A percentile compares a stretch with the other conserved stretches of the same genome.
These are phyloP conservation scores for Petrocephalus sullivani DNA, from an alignment of 2,797 vertebrate genomes.

Conservation along the genomic window DNA sequence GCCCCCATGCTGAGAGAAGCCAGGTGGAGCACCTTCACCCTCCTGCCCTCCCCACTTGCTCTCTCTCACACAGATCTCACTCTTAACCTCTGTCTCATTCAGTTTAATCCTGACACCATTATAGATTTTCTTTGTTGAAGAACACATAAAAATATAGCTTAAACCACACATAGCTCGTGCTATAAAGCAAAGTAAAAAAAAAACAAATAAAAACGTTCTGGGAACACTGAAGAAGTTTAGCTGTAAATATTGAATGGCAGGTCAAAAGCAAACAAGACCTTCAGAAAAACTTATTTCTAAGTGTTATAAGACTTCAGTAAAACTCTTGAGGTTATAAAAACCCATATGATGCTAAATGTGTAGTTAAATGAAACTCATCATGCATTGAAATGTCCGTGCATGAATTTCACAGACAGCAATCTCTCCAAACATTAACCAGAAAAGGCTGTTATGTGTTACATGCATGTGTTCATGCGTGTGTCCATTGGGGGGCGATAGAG, in stretches of 20 bases:
- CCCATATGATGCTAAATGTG: background rate
- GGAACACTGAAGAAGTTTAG: background rate
- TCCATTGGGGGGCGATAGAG: background rate
- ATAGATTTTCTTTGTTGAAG: background rate
- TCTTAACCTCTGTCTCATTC: conserved; percentile 8
- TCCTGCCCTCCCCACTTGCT: conserved; percentile 38
- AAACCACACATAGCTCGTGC: background rate
- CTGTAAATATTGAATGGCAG: background rate
- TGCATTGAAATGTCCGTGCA: background rate
- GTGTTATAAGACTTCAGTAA: background rate
- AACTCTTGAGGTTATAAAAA: background rate
- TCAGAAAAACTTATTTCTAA: background rate
- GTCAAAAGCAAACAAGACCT: background rate
- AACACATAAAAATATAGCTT: background rate
- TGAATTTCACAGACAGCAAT: background rate
- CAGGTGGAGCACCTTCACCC: conserved; percentile 50
- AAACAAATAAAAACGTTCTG: background rate
- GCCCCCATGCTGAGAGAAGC: conserved; percentile 55
- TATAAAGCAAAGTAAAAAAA: background rate
- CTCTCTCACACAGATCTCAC: conserved; percentile 30
- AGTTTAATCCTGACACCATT: background rate
- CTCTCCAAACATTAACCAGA: background rate
- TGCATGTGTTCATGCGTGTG: background rate
- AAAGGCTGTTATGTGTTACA: background rate
- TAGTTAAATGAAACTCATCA: background rate